phyloP scores from a whole-genome alignment of 1,140 invertebrate species.

The Paramacrobiotus metropolitanus region DNA sequence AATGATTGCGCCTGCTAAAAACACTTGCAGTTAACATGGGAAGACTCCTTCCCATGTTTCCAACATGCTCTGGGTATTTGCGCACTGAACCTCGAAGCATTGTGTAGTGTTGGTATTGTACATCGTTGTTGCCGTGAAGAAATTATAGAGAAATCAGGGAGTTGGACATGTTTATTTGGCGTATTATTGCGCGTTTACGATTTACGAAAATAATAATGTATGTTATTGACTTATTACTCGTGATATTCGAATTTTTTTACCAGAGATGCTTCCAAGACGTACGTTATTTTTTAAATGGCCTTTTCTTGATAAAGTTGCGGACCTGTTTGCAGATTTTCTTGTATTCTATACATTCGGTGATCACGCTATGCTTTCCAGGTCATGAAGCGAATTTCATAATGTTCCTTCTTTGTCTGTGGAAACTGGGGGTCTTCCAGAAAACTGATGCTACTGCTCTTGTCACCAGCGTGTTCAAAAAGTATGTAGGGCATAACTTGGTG shows the following conservation, averaged over 20 bases:
- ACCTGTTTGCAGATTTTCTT: constrained; percentile 7
- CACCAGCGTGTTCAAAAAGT: constrained; percentile 41
- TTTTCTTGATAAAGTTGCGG: background rate
- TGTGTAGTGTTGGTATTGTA: too few relatives aligned
- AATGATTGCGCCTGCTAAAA: background rate
- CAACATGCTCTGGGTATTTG: constrained; percentile 5
- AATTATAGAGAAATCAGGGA: too few relatives aligned
- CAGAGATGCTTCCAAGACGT: too few relatives aligned
- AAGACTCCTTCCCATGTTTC: background rate
- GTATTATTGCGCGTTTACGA: too few relatives aligned
- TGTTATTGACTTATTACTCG: too few relatives aligned
- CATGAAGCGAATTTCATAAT: constrained; percentile 93
- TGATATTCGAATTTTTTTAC: too few relatives aligned
- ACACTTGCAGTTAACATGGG: background rate
- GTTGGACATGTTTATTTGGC: too few relatives aligned
- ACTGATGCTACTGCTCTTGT: constrained; percentile 53
- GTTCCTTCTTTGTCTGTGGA: constrained; percentile 79
- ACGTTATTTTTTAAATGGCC: too few relatives aligned
- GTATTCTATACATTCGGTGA: background rate
- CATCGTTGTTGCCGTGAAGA: too few relatives aligned
- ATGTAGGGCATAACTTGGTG: constrained; percentile 7
- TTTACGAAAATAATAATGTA: too few relatives aligned
- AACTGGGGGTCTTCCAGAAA: constrained; percentile 49
- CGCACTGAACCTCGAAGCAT: too few relatives aligned
- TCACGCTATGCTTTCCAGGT: constrained; percentile 26